phyloP scores from a whole-genome alignment of 2,797 vertebrate genomes.

The Emys orbicularis region DNA sequence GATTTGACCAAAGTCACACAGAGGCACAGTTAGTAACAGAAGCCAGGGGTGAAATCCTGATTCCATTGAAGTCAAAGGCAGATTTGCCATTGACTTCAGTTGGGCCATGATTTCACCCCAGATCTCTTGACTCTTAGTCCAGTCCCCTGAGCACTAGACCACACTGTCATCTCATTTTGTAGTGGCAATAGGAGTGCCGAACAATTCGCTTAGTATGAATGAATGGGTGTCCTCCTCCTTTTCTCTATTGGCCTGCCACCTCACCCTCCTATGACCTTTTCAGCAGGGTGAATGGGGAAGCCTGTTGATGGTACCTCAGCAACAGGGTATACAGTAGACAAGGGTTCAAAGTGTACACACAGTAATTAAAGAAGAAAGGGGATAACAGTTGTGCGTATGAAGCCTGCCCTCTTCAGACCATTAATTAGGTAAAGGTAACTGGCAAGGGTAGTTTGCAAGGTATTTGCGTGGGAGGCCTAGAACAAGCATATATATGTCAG shows the following conservation, averaged over 20 bases:
- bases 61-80: not conserved
- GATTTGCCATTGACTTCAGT: not conserved
- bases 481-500: not conserved
- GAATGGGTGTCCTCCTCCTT: not conserved
- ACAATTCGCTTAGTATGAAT: not conserved
- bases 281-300: accelerated
- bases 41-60: not conserved
- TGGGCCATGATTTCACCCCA: not conserved
- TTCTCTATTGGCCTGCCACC: not conserved
- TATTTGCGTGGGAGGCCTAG: not conserved
- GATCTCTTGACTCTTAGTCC: not conserved
- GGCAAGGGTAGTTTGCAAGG: not conserved
- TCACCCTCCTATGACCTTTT: not conserved
- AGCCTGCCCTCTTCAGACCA: not conserved
- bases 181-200: not conserved
- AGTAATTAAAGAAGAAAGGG: not conserved
- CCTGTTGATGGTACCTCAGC: not conserved
- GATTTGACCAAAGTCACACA: not conserved
- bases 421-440: not conserved
- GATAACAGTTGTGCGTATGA: accelerated
- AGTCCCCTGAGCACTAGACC: not conserved
- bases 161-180: not conserved
- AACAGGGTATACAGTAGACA: not conserved
- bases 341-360: not conserved
- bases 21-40: no score